Base-by-base conservation (phyloP, 2,797 vertebrate species). In the Scarus forsteni region DNA sequence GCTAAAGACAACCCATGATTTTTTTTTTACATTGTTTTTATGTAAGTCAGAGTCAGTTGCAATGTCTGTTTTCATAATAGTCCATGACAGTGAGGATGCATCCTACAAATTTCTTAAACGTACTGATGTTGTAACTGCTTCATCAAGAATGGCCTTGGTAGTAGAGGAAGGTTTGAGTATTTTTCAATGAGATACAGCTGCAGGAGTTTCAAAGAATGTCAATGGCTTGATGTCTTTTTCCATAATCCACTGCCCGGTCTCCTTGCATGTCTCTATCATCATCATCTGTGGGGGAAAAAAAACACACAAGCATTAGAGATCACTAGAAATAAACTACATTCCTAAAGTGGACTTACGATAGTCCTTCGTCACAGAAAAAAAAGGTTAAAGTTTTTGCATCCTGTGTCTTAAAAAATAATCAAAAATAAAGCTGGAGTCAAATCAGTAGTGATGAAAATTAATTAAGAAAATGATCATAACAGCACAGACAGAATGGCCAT, bases 201-300 rank as follows among this genome's bases (percentile, higher is more conserved):
- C 39, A 54, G 7, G 45, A 64, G 59, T 70, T 74, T 55, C 93
- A 99, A 71, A 98, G 96, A 75, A 96, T 95, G 27, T 98, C 96
- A 8, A 92, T 94, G 81, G 87, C 86, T 90, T 97, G 96, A 90
- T 84, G 97, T 70, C 95, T 94, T 85, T 99, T 99, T 81, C 96
- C 92, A 18, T 99, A 99, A 78, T 97, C 96, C 18, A 93, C 94
- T 44, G 95, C 94, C 5, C 90, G 89, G 61, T 97, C 98, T 19
- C 95, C 97, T 43, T 97, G 98, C 67, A 96, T 94, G 7, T 99
- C 98, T 53, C 95, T 93, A 64, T 99, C 97, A 18, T 99, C 98
- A 10, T 99, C 98, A 81, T 99, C 97, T 98, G 62, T 27, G 5
- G 90, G 49, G 92, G 58, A 42, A 66, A 3, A 73, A 48, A 52